Evolutionary conservation across 2,113 vertebrate species (phyloP).

Genomic region (Saimiri boliviensis): DNA sequence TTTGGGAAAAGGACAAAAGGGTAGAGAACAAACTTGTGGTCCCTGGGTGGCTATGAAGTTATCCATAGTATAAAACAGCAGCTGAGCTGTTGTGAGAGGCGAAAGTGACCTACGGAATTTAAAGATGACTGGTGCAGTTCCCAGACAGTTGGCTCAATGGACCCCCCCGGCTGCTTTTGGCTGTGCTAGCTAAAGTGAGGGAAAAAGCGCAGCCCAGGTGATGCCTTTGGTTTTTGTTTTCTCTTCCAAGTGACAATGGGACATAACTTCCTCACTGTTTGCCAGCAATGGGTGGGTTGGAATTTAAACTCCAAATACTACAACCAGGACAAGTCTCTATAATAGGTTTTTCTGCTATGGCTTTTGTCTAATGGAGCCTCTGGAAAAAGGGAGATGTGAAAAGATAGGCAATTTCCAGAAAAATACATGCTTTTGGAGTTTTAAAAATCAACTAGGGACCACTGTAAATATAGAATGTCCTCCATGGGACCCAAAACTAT

Average conservation of each 20-base stretch:
- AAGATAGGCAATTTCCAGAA: neutral
- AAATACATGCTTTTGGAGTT: neutral
- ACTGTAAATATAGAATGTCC: neutral
- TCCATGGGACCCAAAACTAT: neutral
- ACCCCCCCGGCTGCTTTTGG: neutral
- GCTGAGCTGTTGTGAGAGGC: neutral
- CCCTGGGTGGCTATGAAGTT: neutral
- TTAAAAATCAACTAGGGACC: neutral
- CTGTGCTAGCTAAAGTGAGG: neutral
- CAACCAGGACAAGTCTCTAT: neutral
- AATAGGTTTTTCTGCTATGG: neutral
- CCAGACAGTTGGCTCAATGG: neutral
- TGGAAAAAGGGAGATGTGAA: neutral
- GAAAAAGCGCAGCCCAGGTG: neutral
- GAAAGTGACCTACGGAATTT: neutral
- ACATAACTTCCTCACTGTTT: neutral
- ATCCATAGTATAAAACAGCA: neutral
- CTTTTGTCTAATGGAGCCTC: neutral
- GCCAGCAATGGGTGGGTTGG: neutral
- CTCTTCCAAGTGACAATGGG: neutral
- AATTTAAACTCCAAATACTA: slow-evolving; percentile 7
- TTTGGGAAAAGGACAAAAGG: neutral
- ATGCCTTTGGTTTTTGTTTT: slow-evolving; percentile 24
- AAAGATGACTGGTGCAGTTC: neutral
- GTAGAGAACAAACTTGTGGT: neutral